Conservation (phyloP, 2,888 invertebrate genomes). For the Lepidochitona cinerea region DNA sequence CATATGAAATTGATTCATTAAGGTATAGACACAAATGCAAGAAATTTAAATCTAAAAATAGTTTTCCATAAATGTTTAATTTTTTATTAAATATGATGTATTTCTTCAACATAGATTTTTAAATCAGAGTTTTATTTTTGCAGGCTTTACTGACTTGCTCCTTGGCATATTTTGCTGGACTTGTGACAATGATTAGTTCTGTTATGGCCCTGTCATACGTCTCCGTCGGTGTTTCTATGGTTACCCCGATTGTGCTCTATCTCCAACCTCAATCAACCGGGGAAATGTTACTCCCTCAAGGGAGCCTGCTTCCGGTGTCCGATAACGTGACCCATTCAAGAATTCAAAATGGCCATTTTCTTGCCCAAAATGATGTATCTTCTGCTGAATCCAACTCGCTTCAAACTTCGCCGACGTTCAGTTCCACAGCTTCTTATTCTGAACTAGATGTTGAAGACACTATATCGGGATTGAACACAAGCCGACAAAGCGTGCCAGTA, state of each 20-base stretch:
- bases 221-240: slow-evolving; percentile 34
- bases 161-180: slow-evolving; percentile 77
- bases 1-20: too few relatives aligned
- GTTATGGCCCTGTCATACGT: slow-evolving; percentile 53
- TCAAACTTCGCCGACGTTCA: not conserved
- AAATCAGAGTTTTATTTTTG: slow-evolving; percentile 21
- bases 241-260: slow-evolving; percentile 22
- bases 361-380: not conserved
- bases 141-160: slow-evolving; percentile 76
- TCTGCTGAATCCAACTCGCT: not conserved
- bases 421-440: too few relatives aligned
- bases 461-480: not conserved
- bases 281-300: not conserved
- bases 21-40: too few relatives aligned
- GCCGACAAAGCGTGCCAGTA: not conserved
- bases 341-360: too few relatives aligned
- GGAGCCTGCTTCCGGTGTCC: not conserved
- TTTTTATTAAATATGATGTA: not conserved
- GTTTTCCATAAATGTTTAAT: not conserved
- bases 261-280: slow-evolving; percentile 8
- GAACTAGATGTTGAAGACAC: too few relatives aligned
- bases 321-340: not conserved
- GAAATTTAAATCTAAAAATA: too few relatives aligned
- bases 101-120: not conserved
- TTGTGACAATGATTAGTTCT: slow-evolving; percentile 77